phyloP scores from a whole-genome alignment of 2,113 vertebrate species.

The Microcebus griseorufus region DNA sequence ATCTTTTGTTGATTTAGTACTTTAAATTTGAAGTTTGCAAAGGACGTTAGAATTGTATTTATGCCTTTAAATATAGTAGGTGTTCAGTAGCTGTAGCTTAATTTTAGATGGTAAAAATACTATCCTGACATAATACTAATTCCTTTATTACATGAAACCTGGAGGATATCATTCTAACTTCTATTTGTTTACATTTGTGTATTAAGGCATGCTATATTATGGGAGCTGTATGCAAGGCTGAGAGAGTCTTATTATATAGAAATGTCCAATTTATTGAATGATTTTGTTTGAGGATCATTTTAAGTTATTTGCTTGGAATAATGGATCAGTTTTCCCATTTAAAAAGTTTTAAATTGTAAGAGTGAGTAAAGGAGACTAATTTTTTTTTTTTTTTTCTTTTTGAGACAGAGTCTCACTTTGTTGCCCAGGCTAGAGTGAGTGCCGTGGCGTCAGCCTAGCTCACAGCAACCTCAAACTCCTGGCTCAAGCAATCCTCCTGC shows the following conservation, averaged over 20 bases:
- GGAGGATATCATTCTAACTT: background rate
- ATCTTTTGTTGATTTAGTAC: background rate
- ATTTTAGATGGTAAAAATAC: background rate
- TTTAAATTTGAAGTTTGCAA: background rate
- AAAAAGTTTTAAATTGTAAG: background rate
- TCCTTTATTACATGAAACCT: background rate
- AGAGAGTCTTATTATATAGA: background rate
- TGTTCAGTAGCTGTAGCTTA: background rate
- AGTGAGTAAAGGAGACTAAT: background rate
- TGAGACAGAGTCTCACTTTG: too few species aligned
- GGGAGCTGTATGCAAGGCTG: background rate
- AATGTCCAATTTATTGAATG: background rate
- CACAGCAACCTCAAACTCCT: too few species aligned
- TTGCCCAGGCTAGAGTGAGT: too few species aligned
- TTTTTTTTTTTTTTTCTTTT: too few species aligned
- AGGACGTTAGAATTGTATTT: background rate
- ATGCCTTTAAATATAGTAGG: background rate
- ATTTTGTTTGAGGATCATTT: background rate
- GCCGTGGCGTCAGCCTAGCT: too few species aligned
- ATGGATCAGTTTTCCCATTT: background rate
- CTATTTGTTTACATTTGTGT: background rate
- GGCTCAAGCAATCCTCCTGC: too few species aligned
- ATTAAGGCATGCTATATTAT: fast-evolving
- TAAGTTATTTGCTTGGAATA: background rate
- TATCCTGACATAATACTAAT: background rate